Evolutionary conservation across 2,113 vertebrate species (phyloP).

Genomic region (Morone chrysops): DNA sequence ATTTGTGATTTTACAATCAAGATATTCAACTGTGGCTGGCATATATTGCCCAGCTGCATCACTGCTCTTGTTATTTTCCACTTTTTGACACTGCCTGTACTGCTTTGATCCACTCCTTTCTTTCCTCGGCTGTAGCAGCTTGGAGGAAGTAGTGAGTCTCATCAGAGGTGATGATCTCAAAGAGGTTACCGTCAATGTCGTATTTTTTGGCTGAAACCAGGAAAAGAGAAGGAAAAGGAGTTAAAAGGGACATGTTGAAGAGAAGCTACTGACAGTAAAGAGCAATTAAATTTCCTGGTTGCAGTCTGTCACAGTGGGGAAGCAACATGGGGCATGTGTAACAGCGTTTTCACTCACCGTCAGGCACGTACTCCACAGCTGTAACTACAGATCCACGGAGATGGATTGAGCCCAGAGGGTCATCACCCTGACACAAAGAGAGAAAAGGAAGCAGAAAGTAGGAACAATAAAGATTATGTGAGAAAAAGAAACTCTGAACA

Average conservation of each 20-base stretch:
- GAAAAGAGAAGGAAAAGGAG: background rate
- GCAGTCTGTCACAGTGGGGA: background rate
- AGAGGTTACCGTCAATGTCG: conserved; percentile 91
- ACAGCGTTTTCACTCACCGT: conserved; percentile 85
- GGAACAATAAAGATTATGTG: background rate
- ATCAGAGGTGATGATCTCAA: conserved; percentile 98
- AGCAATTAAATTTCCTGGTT: background rate
- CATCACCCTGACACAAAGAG: conserved; percentile 80
- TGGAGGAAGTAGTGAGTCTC: conserved; percentile 94
- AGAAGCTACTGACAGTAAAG: conserved; percentile 24
- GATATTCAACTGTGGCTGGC: background rate
- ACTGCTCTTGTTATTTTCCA: conserved; percentile 86
- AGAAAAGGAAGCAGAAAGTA: background rate
- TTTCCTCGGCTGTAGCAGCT: conserved; percentile 89
- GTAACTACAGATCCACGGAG: conserved; percentile 94
- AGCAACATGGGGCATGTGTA: background rate
- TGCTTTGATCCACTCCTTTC: conserved; percentile 96
- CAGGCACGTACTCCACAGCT: conserved; percentile 90
- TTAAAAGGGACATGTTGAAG: background rate
- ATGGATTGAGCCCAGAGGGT: conserved; percentile 92
- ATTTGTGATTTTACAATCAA: background rate
- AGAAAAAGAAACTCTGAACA: background rate
- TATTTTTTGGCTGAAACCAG: conserved; percentile 87
- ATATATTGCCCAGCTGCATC: background rate
- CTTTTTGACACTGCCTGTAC: conserved; percentile 90